These are phyloP conservation scores for Pygocentrus nattereri DNA, from an alignment of 2,797 vertebrate species.

Conservation along the genomic window DNA sequence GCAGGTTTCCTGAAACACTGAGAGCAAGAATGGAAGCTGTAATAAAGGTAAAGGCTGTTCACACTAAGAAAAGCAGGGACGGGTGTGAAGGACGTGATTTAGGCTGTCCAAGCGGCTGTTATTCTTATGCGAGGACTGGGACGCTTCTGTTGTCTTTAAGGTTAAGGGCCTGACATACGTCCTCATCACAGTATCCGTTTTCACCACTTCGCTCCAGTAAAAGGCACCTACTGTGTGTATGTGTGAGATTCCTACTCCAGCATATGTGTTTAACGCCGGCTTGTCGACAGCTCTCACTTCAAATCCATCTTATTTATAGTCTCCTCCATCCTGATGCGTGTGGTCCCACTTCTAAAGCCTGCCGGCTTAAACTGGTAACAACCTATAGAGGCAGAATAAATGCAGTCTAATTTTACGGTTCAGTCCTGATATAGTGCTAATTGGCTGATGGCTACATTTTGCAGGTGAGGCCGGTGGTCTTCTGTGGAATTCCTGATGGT, in stretches of 20 bases:
- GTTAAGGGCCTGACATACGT: neutral
- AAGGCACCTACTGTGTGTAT: neutral
- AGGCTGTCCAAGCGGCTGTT: no score
- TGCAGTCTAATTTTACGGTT: neutral
- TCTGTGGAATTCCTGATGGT: no score
- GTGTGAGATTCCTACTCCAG: no score
- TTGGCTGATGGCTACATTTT: neutral
- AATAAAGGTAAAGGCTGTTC: no score
- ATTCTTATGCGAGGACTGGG: neutral
- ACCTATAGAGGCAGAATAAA: neutral
- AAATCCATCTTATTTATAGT: slow-evolving; percentile 8
- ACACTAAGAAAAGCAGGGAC: no score
- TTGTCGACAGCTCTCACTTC: slow-evolving; percentile 12
- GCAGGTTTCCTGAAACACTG: no score
- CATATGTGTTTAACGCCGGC: no score
- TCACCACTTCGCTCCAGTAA: neutral
- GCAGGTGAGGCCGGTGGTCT: no score
- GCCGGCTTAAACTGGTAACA: neutral
- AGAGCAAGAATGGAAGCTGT: no score
- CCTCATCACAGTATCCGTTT: neutral
- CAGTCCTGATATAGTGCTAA: neutral
- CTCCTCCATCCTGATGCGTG: neutral
- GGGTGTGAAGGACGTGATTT: no score
- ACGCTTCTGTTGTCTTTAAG: neutral
- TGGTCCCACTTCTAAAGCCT: neutral